Evolutionary conservation across 1,140 invertebrate species (phyloP), one percentile per base, ranked within the genome.

Genomic region (Drosophila miranda): DNA sequence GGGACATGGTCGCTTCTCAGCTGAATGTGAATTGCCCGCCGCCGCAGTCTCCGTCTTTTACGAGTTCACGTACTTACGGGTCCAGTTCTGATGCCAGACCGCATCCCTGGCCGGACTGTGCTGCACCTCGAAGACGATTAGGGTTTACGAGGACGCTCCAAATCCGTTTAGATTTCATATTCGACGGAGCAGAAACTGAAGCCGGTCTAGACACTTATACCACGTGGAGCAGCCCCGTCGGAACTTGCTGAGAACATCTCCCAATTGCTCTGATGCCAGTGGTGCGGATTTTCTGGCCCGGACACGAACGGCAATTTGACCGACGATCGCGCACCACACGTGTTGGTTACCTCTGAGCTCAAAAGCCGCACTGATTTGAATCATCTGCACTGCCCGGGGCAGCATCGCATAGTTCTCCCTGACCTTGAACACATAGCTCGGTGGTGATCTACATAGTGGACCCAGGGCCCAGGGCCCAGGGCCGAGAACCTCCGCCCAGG

Each of bases 151-250:
- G 59, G 63, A 46, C 78, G 66, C 71, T 75, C 78, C 75, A 78
- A 80, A 75, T 75, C 67, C 71, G 83, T 71, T 87, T 87, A 87
- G 70, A 87, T 87, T 87, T 75, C 44, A 59, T 63, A 78, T 71
- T 68, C 64, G 62, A 59, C 62, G 16, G 58, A 86, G 76, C 81
- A 64, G 57, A 84, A 84, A 54, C 34, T 44, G 45, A 52, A 72
- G 55, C 58, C 68, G 58, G 67, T 58, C 51, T 49, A 57, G 55
- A 50, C 45, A 57, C 26, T 78, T 74, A 64, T 61, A 52, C 49
- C 53, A 23, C 56, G 51, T 46, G 48, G 19, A 62, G 64, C 64
- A 63, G 71, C 54, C 62, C 30, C 67, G 61, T 59, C 75, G 34
- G 34, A 38, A 68, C 70, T 75, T 72, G 48, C 13, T 14, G 23